These are phyloP conservation scores for Lagopus muta DNA, from an alignment of 2,113 vertebrate species.

Conservation along the genomic window DNA sequence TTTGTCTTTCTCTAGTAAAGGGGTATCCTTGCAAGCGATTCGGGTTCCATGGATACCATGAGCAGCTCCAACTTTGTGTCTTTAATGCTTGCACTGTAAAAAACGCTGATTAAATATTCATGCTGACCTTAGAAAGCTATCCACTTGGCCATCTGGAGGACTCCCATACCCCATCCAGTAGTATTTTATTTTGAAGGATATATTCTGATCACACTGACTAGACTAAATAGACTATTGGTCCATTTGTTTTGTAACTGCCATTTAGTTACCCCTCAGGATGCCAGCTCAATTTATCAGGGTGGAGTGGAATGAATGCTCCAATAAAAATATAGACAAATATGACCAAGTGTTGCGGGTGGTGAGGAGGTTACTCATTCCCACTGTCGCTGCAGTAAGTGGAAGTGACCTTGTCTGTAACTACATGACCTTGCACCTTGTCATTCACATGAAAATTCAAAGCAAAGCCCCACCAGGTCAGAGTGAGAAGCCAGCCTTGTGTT, in stretches of 20 bases:
- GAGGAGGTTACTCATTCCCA: conserved; percentile 28
- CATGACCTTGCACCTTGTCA: conserved; percentile 28
- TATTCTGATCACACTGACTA: conserved; percentile 51
- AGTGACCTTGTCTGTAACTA: conserved; percentile 54
- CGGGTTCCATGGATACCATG: conserved; percentile 65
- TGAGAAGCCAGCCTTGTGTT: conserved; percentile 2
- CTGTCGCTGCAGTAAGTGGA: neutral
- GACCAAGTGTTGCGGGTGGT: neutral
- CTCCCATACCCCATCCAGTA: conserved; percentile 56
- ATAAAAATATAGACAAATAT: conserved; percentile 34
- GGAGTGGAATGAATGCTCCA: conserved; percentile 23
- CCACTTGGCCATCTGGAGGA: conserved; percentile 73
- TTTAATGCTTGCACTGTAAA: conserved; percentile 74
- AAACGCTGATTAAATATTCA: conserved; percentile 74
- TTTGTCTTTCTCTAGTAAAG: conserved; percentile 1
- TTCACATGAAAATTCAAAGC: conserved; percentile 65
- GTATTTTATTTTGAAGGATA: conserved; percentile 65
- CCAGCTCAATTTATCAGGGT: conserved; percentile 45
- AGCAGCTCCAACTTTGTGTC: conserved; percentile 66
- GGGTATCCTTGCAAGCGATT: neutral
- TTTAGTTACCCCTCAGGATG: conserved; percentile 62
- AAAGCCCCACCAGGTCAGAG: conserved; percentile 31
- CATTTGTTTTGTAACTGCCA: conserved; percentile 59
- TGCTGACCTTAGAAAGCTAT: conserved; percentile 74
- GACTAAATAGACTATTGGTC: conserved; percentile 61